phyloP scores from a whole-genome alignment of 2,113 vertebrate species.

The Notothenia rossii region DNA sequence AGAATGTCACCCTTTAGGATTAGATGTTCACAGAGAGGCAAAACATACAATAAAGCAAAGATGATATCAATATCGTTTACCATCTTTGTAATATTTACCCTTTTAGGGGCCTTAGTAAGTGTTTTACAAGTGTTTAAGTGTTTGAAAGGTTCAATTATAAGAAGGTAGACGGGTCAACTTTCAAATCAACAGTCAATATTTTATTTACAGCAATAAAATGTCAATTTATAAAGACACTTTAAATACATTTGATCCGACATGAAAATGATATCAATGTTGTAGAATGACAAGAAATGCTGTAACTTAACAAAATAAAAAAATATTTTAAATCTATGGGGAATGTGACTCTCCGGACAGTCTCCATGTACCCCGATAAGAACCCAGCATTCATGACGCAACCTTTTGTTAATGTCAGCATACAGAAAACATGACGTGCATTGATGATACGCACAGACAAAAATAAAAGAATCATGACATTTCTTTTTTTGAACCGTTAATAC shows the following conservation, averaged over 20 bases:
- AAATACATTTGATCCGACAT: conserved; percentile 77
- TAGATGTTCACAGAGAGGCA: no score
- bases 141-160: no score
- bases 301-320: conserved; percentile 63
- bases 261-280: conserved; percentile 58
- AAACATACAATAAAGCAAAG: no score
- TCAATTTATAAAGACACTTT: conserved; percentile 75
- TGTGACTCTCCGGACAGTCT: conserved; percentile 44
- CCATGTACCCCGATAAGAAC: conserved; percentile 56
- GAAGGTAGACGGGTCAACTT: neutral
- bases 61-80: no score
- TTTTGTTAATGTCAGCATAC: conserved; percentile 38
- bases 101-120: no score
- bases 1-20: no score
- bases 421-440: conserved; percentile 27
- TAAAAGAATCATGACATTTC: conserved; percentile 26
- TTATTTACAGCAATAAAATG: conserved; percentile 82
- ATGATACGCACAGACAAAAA: conserved; percentile 50
- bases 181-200: conserved; percentile 76
- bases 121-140: no score
- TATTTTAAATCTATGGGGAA: conserved; percentile 39
- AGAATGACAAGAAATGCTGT: conserved; percentile 61
- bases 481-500: conserved; percentile 28
- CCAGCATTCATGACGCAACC: conserved; percentile 76
- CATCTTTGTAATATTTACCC: no score